These are phyloP conservation scores for Hymenopus coronatus DNA, from an alignment of 2,888 invertebrate species.

Conservation along the genomic window DNA sequence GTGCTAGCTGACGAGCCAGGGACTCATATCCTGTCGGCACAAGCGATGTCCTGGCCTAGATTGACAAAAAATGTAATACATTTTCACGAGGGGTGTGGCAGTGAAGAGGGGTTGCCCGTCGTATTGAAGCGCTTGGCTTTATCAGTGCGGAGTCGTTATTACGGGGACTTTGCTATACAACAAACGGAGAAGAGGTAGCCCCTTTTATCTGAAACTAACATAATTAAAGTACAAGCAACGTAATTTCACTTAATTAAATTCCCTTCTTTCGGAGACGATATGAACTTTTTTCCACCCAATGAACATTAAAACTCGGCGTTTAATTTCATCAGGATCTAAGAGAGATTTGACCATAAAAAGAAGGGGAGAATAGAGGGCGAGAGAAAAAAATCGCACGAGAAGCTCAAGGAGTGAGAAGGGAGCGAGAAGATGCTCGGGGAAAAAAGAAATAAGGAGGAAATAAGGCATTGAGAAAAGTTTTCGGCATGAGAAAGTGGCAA, in stretches of 20 bases:
- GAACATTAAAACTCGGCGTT: constrained; percentile 54
- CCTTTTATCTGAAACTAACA: constrained; percentile 53
- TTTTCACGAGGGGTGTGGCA: constrained; percentile 15
- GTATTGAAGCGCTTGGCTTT: constrained; percentile 35
- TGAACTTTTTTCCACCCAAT: constrained; percentile 53
- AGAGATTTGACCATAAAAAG: constrained; percentile 53
- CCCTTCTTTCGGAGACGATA: constrained; percentile 52
- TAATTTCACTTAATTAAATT: constrained; percentile 58
- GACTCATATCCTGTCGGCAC: neutral
- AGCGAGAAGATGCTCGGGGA: constrained; percentile 10
- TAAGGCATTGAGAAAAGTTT: constrained; percentile 21
- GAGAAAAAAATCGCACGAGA: constrained; percentile 19
- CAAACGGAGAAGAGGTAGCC: constrained; percentile 36
- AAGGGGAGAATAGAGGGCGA: constrained; percentile 38
- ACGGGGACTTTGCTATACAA: constrained; percentile 30
- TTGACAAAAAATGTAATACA: constrained; percentile 34
- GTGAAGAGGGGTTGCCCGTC: constrained; percentile 1
- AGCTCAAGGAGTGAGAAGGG: constrained; percentile 13
- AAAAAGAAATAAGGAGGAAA: constrained; percentile 25
- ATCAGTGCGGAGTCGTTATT: constrained; percentile 36
- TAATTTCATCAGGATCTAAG: constrained; percentile 54
- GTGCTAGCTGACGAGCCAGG: neutral
- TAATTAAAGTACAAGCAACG: constrained; percentile 57
- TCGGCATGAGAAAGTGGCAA: constrained; percentile 16
- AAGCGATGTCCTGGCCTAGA: neutral